Evolutionary conservation across 2,113 vertebrate species (phyloP), one percentile per base, ranked within the genome.

Genomic region (Solenodon paradoxus): DNA sequence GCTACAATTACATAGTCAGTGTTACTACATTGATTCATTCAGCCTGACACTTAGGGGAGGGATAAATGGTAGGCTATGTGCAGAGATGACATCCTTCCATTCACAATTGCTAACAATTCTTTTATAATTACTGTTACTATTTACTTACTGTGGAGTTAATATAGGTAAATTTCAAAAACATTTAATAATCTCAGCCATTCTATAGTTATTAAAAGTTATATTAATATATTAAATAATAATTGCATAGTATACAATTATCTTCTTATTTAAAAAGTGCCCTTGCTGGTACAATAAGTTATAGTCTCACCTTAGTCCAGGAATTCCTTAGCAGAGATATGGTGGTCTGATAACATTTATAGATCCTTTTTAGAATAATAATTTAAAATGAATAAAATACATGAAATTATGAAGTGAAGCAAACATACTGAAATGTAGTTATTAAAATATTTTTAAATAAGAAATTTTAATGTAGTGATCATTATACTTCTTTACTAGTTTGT

Each of bases 71-170:
- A 45, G 38, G 32, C 16, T 61, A 3, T 11, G 2, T 11, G 9
- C 7, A 83, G 17, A 38, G 2, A n/a, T 7, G 28, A 1, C 7
- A 15, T n/a, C 69, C 0, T 5, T 57, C 3, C 0, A 2, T 80
- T n/a, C 32, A 17, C 20, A 2, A 5, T 35, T 72, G 47, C 28
- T 20, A 69, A 30, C 26, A 59, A 19, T 24, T 5, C 20, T 68
- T 71, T 78, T 28, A 38, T 53, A n/a, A n/a, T 32, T 28, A 30
- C n/a, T n/a, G 4, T 85, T 42, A 26, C 38, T 68, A 55, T n/a
- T 57, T 55, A 68, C 26, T 51, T 68, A 71, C 11, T 87, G 66
- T 66, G 16, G n/a, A 49, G 9, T 32, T 42, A 61, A 88, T 6
- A 9, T 84, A 19, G 0, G 4, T 42, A 77, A 87, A 72, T 15